Base-by-base conservation (phyloP, 2,888 invertebrate genomes). In the Zygogramma bicolorata region DNA sequence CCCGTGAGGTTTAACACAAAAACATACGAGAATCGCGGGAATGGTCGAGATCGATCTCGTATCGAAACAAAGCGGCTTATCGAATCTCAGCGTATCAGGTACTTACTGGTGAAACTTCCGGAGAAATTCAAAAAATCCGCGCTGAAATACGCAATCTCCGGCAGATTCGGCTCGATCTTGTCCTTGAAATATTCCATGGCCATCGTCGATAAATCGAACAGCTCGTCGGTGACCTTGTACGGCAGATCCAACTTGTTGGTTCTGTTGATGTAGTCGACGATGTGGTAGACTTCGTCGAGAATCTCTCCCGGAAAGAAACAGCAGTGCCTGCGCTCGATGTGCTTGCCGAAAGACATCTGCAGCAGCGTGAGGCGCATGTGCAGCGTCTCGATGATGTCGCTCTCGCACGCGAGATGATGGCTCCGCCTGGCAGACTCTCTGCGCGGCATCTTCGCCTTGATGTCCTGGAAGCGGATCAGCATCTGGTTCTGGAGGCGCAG, bases 151-250 rank as follows among this genome's bases (percentile, higher is more conserved):
- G 94, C 94, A 77, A 96, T 94, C 87, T 96, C 95, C 40, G 96
- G 96, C 83, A 96, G 89, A 79, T 93, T 93, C 6, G 97, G 95
- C 86, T 97, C 97, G 85, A 97, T 95, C 82, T 94, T 93, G 86
- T 97, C 97, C 86, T 97, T 97, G 87, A 97, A 97, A 87, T 97
- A 97, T 88, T 97, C 97, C 97, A 97, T 97, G 38, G 97, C 97
- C 97, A 97, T 97, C 42, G 97, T 96, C 42, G 97, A 97, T 76
- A 97, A 90, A 88, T 97, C 97, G 88, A 97, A 96, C 70, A 97
- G 89, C 87, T 97, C 97, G 88, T 97, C 97, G 7, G 97, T 96
- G 73, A 97, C 95, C 88, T 96, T 96, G 87, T 95, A 97, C 58
- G 97, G 96, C 83, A 96, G 90, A 76, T 94, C 94, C 81, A 96